These are phyloP conservation scores for Tolmerus cingulatus DNA, from an alignment of 2,888 invertebrate genomes.

Conservation along the genomic window DNA sequence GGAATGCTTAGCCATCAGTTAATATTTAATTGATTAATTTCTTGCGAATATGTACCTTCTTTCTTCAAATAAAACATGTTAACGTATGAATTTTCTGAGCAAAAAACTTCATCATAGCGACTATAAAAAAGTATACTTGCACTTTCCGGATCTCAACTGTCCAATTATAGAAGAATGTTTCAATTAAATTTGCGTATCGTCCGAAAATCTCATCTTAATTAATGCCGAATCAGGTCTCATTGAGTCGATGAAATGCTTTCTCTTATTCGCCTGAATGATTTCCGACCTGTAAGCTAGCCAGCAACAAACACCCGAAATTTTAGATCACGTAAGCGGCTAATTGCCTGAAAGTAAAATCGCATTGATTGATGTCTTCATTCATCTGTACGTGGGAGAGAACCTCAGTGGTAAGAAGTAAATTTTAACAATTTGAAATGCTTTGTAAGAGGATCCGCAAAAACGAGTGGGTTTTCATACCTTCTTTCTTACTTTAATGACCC, in stretches of 20 bases:
- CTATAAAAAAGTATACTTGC: neutral
- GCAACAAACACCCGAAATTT: neutral
- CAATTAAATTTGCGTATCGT: neutral
- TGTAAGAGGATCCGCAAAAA: neutral
- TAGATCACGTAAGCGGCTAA: constrained; percentile 18
- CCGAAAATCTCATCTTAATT: constrained; percentile 8
- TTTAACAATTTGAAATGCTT: constrained; percentile 4
- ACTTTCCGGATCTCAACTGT: neutral
- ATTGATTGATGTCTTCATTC: constrained; percentile 21
- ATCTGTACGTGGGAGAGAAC: neutral
- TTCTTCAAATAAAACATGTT: neutral
- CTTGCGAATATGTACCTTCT: neutral
- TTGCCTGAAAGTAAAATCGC: constrained; percentile 21
- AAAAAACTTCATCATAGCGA: neutral
- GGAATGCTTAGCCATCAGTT: neutral
- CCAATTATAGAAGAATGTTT: neutral
- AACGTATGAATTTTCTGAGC: neutral
- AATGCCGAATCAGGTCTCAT: neutral
- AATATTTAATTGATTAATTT: neutral
- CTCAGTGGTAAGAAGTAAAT: neutral
- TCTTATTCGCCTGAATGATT: neutral
- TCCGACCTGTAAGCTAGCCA: neutral
- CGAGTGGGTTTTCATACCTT: neutral
- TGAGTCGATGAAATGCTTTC: neutral
- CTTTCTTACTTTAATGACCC: constrained; percentile 40